Evolutionary conservation across 2,797 vertebrate genomes (phyloP).

Genomic region (Tarsius wallacei): DNA sequence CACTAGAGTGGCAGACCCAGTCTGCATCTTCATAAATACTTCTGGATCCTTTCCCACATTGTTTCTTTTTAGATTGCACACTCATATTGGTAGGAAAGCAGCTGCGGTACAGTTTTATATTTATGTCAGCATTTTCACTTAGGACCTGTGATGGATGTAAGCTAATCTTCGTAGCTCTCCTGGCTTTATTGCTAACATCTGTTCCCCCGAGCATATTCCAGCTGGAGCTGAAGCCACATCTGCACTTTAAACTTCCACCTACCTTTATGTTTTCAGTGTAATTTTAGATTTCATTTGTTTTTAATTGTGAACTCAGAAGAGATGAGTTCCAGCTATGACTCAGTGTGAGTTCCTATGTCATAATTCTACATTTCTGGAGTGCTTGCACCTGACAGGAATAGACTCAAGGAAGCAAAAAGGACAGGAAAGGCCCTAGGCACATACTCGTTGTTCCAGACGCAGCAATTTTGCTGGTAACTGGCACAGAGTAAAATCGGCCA

Average conservation of each 20-base stretch:
- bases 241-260: background rate
- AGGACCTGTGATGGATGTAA: background rate
- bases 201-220: background rate
- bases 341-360: conserved; percentile 49
- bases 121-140: background rate
- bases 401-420: conserved; percentile 54
- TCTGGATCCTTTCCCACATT: background rate
- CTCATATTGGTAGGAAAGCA: background rate
- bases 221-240: background rate
- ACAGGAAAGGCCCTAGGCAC: conserved; percentile 50
- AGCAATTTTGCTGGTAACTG: background rate
- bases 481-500: background rate
- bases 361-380: conserved; percentile 30
- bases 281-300: conserved; percentile 65
- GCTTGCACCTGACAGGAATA: conserved; percentile 63
- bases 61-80: background rate
- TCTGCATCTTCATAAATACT: background rate
- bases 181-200: conserved; percentile 24
- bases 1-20: too few relatives aligned
- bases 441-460: background rate
- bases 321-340: conserved; percentile 28
- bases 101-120: background rate
- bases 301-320: conserved; percentile 40
- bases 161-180: background rate
- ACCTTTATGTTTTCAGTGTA: conserved; percentile 34